Evolutionary conservation across 1,140 invertebrate genomes (phyloP), one percentile per base, ranked within the genome.

Genomic region (Archivesica marissinica): DNA sequence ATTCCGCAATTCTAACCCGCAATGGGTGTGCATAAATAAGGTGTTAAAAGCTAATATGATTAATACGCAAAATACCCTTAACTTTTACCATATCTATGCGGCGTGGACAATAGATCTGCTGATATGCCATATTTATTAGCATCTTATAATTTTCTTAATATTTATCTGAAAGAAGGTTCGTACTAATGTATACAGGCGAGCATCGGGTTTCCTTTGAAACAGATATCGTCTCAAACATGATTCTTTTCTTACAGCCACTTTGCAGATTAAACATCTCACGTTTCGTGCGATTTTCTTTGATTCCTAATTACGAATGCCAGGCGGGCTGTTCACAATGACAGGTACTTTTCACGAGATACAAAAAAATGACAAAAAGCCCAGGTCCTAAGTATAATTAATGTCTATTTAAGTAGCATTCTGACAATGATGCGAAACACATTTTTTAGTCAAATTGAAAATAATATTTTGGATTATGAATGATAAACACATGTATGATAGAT

Each of bases 101-200:
- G 33, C 38, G 23, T 25, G 20, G 25, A 78, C 30, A 78, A 78
- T 47, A 78, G 76, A 78, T 78, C 35, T 30, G 28, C 38, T 28
- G 56, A 78, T 78, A 78, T 64, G 54, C 76, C 54, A 64, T 4
- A 41, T 78, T 78, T 78, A 78, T 78, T 78, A 78, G 54, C 56
- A 64, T 78, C 76, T 64, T 78, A 41, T 78, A 78, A 78, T 78
- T 78, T 78, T 59, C 76, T 78, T 64, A 78, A 61, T 78, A 78
- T 78, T 64, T 78, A 59, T 78, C 54, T 64, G 38, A 64, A 59
- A 64, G 38, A 78, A 61, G 61, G n/a, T 47, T 30, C 54, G 59
- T 38, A 64, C 66, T 39, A 64, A 59, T 78, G n/a, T 78, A 78
- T 78, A 64, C 35, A 0, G 13, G 15, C 4, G 20, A 25, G 39